phyloP scores from a whole-genome alignment of 2,888 invertebrate genomes.

The Diaprepes abbreviatus region DNA sequence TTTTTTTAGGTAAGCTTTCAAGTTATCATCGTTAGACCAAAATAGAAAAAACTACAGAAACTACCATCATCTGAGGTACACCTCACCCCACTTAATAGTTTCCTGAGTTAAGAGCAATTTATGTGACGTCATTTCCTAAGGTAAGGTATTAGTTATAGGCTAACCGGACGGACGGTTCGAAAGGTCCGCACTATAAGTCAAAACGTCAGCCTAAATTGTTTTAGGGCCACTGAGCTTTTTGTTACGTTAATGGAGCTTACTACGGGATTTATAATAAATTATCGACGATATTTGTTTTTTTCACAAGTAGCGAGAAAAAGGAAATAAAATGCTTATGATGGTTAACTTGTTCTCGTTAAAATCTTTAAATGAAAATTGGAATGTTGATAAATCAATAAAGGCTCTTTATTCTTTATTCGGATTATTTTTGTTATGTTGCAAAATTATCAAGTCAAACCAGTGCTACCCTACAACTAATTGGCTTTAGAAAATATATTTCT shows the following conservation, averaged over 20 bases:
- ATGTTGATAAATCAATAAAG: too few species aligned
- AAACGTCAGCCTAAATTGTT: conserved; percentile 13
- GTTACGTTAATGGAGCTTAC: conserved; percentile 16
- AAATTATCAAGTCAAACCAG: too few species aligned
- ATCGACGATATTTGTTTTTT: conserved; percentile 3
- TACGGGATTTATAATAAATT: conserved; percentile 13
- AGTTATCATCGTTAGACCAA: background rate
- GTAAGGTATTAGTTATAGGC: conserved; percentile 21
- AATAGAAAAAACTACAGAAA: background rate
- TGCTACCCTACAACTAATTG: too few species aligned
- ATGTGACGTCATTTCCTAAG: conserved; percentile 19
- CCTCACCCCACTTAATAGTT: conserved; percentile 5
- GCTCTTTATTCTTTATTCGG: too few species aligned
- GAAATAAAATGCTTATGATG: too few species aligned
- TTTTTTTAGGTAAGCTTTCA: background rate
- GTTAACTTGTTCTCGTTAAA: too few species aligned
- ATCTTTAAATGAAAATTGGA: too few species aligned
- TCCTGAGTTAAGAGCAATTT: conserved; percentile 1
- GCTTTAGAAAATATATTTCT: too few species aligned
- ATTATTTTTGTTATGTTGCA: too few species aligned
- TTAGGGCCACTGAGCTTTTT: conserved; percentile 16
- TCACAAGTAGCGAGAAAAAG: background rate
- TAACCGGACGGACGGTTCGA: conserved; percentile 16
- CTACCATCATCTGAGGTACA: background rate
- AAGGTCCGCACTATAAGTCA: conserved; percentile 18